Evolutionary conservation across 2,888 invertebrate genomes (phyloP).

Genomic region (Leucophenga montana): DNA sequence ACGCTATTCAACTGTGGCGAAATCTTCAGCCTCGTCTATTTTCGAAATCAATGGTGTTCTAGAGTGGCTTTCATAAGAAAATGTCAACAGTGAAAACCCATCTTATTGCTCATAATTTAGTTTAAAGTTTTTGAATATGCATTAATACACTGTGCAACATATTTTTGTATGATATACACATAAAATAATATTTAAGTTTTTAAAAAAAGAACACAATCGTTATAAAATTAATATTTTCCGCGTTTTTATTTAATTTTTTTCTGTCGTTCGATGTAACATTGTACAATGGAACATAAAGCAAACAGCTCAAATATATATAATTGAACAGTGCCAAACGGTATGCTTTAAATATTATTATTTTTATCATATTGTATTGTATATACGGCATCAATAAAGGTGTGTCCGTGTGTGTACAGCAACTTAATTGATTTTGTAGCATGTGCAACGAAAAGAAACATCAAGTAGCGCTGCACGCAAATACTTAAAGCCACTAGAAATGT

Average conservation of each 20-base stretch:
- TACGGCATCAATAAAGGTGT: background rate
- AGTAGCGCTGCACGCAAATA: background rate
- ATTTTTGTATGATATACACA: no score
- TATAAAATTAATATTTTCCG: no score
- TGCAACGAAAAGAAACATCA: background rate
- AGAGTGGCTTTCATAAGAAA: no score
- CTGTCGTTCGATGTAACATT: background rate
- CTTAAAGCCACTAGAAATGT: background rate
- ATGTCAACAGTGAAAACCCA: no score
- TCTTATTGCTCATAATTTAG: no score
- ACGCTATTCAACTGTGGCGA: no score
- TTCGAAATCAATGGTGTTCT: no score
- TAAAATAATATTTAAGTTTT: no score
- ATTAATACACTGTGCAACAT: no score
- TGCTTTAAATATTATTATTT: background rate
- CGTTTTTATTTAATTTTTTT: background rate
- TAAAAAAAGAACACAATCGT: no score
- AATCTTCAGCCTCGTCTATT: no score
- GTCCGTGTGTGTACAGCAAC: background rate
- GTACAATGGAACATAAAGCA: background rate
- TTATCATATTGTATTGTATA: background rate
- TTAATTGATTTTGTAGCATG: constrained; percentile 4
- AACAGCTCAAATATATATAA: background rate
- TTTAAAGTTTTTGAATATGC: no score
- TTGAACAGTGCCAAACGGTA: constrained; percentile 8